These are phyloP conservation scores for Dendrocincla fuliginosa DNA, from an alignment of 2,797 vertebrate genomes.

Conservation along the genomic window DNA sequence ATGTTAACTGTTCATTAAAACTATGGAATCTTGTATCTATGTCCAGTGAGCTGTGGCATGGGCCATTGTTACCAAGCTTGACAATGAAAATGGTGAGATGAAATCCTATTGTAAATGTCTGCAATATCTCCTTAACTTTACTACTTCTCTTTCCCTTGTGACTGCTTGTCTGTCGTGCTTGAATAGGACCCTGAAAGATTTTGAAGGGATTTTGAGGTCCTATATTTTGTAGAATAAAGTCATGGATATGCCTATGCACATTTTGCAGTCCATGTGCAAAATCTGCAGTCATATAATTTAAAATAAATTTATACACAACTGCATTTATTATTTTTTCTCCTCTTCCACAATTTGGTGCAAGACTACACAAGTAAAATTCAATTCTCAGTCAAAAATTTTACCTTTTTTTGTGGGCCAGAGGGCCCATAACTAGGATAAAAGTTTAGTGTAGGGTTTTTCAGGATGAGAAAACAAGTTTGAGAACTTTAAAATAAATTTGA, in stretches of 20 bases:
- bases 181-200: not conserved
- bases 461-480: not conserved
- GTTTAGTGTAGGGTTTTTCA: not conserved
- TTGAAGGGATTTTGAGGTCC: not conserved
- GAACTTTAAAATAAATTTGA: not conserved
- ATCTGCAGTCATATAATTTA: not conserved
- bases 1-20: not conserved
- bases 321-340: not conserved
- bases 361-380: not conserved
- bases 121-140: not conserved
- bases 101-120: not conserved
- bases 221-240: not conserved
- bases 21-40: not conserved
- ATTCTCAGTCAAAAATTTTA: not conserved
- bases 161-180: not conserved
- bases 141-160: not conserved
- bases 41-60: not conserved
- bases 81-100: not conserved
- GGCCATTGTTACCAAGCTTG: not conserved
- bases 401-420: not conserved
- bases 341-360: not conserved
- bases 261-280: not conserved
- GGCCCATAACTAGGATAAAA: not conserved
- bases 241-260: rapidly evolving
- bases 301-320: not conserved